phyloP scores from a whole-genome alignment of 2,888 invertebrate genomes.

The Sialis lutaria region DNA sequence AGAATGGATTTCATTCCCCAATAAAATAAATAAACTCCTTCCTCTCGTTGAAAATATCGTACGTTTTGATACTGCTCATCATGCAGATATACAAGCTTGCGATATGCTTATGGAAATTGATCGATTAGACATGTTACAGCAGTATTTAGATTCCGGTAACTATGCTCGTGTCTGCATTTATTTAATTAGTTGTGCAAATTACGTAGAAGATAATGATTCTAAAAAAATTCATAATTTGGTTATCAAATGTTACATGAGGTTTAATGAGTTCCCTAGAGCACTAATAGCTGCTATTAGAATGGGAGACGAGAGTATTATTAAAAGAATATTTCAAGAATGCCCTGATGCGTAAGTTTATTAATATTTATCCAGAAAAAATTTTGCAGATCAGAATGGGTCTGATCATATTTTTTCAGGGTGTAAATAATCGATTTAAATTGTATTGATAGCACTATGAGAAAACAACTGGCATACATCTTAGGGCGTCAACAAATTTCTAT shows the following conservation, averaged over 20 bases:
- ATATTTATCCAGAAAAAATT: too few species aligned
- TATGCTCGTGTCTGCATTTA: slow-evolving; percentile 89
- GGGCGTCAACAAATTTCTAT: slow-evolving; percentile 86
- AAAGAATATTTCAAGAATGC: slow-evolving; percentile 69
- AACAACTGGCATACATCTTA: slow-evolving; percentile 91
- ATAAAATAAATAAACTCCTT: slow-evolving; percentile 41
- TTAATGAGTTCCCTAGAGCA: slow-evolving; percentile 77
- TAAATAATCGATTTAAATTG: slow-evolving; percentile 3
- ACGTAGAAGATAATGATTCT: slow-evolving; percentile 90
- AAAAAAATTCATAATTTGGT: slow-evolving; percentile 64
- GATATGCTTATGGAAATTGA: slow-evolving; percentile 98
- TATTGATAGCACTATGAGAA: slow-evolving; percentile 53
- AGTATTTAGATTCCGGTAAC: slow-evolving; percentile 76
- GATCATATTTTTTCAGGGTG: not conserved
- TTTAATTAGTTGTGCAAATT: slow-evolving; percentile 82
- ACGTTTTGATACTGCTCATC: slow-evolving; percentile 90
- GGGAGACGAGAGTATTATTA: slow-evolving; percentile 62
- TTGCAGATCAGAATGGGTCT: too few species aligned
- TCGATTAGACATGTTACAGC: slow-evolving; percentile 63
- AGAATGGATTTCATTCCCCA: slow-evolving; percentile 47
- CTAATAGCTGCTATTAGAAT: slow-evolving; percentile 82
- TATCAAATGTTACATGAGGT: slow-evolving; percentile 69
- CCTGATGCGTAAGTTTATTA: slow-evolving; percentile 67
- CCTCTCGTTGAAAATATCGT: slow-evolving; percentile 75
- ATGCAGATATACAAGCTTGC: slow-evolving; percentile 97